Base-by-base conservation (phyloP, 2,113 vertebrate species). In the Daubentonia madagascariensis region DNA sequence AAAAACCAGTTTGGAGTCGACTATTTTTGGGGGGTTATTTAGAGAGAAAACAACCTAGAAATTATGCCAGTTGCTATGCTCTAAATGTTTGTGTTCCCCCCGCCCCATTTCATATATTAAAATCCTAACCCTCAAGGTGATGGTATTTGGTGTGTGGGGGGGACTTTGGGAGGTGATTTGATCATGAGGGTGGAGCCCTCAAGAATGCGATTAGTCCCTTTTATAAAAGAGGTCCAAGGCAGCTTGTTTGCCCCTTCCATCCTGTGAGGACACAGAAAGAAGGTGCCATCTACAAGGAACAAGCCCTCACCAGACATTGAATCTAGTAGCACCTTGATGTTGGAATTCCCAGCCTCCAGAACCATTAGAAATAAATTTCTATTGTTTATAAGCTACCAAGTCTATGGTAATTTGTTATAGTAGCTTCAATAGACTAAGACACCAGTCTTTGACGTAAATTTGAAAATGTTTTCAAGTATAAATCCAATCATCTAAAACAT, bases 401-500 rank as follows among this genome's bases (percentile, higher is more conserved):
- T 43, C 1, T 52, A 16, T n/a, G 30, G 2, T 16, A 63, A 43
- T 65, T 83, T 72, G 13, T 59, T 83, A 18, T 8, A 52, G 28
- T 3, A 89, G 32, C 4, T 14, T 28, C 12, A 40, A 28, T 12
- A 37, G 22, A 72, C 6, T 83, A 72, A 70, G 30, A 73, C 6
- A 52, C 6, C 30, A n/a, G 1, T 80, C 3, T 67, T 73, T 68
- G 7, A 35, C 54, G 13, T 48, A 50, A 87, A 95, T 23, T 40
- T 86, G 45, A 78, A 94, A 92, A 91, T 28, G 4, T 83, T 89
- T 89, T 81, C n/a, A 79, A 87, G 40, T 80, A 89, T 72, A 85
- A 90, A 85, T 90, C 18, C 52, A 85, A n/a, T 72, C 18, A 85
- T 67, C 35, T 70, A 59, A 81, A 70, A 10, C 54, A 91, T 61